Evolutionary conservation across 2,797 vertebrate genomes (phyloP).

Genomic region (Peromyscus eremicus): DNA sequence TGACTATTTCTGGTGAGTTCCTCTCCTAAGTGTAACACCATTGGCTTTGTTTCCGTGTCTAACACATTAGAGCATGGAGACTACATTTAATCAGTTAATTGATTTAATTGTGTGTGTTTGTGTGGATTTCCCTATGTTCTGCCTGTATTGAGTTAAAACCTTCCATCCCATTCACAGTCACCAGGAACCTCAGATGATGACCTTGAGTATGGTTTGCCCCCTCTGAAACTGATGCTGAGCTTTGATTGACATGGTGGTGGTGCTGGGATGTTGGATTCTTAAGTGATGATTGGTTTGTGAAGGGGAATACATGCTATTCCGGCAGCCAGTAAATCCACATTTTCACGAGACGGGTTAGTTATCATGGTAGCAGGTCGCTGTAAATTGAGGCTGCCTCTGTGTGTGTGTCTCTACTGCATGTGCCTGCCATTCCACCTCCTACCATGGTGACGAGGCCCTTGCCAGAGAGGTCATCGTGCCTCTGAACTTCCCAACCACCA

Average conservation of each 20-base stretch:
- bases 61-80: conserved; percentile 7
- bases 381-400: neutral
- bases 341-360: neutral
- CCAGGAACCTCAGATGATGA: conserved; percentile 6
- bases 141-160: neutral
- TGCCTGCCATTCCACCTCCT: neutral
- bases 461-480: neutral
- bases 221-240: neutral
- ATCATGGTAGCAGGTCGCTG: neutral
- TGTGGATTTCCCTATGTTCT: neutral
- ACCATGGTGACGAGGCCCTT: neutral
- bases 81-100: conserved; percentile 13
- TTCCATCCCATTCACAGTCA: neutral
- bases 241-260: neutral
- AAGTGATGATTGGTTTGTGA: neutral
- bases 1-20: neutral
- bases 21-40: neutral
- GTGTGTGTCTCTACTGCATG: neutral
- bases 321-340: neutral
- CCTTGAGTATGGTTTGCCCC: neutral
- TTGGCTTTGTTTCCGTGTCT: neutral
- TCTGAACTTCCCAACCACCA: neutral
- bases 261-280: neutral
- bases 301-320: neutral
- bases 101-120: neutral